A percentile compares a stretch with the other conserved stretches of the same genome.
phyloP scores from a whole-genome alignment of 2,797 vertebrate genomes.

The Pangasius macronema region DNA sequence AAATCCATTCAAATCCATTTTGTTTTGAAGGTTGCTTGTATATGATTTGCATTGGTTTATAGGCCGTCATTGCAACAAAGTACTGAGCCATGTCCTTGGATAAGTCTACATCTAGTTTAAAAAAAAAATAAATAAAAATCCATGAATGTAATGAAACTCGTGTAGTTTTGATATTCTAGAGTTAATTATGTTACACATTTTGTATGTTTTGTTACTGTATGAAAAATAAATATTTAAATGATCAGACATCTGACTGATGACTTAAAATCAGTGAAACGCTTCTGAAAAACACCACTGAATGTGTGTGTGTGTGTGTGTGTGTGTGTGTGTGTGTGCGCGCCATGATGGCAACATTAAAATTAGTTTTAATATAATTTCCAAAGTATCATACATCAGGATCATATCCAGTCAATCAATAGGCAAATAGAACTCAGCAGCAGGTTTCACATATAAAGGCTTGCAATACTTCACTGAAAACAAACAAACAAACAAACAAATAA shows the following conservation, averaged over 20 bases:
- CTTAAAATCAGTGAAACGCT: background rate
- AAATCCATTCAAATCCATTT: conserved; percentile 1
- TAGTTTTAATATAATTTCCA: background rate
- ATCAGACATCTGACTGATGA: conserved; percentile 1
- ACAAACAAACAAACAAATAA: too few relatives aligned
- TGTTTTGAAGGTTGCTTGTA: conserved; percentile 15
- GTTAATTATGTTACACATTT: conserved; percentile 22
- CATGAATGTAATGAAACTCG: background rate
- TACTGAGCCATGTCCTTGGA: conserved; percentile 10
- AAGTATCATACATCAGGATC: background rate
- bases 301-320: too few relatives aligned
- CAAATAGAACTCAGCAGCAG: background rate
- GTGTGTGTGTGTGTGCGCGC: too few relatives aligned
- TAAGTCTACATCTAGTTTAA: background rate
- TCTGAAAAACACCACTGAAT: background rate
- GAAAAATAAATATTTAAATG: conserved; percentile 30
- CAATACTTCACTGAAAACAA: too few relatives aligned
- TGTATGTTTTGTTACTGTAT: conserved; percentile 27
- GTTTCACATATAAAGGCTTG: background rate
- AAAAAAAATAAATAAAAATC: background rate
- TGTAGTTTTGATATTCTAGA: conserved; percentile 34
- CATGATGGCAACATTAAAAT: too few relatives aligned
- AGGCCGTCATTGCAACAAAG: conserved; percentile 13
- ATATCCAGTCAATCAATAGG: background rate
- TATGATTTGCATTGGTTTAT: conserved; percentile 32